These are phyloP conservation scores for Glyphotaelius pellucidus DNA, from an alignment of 2,888 invertebrate genomes.

Conservation along the genomic window DNA sequence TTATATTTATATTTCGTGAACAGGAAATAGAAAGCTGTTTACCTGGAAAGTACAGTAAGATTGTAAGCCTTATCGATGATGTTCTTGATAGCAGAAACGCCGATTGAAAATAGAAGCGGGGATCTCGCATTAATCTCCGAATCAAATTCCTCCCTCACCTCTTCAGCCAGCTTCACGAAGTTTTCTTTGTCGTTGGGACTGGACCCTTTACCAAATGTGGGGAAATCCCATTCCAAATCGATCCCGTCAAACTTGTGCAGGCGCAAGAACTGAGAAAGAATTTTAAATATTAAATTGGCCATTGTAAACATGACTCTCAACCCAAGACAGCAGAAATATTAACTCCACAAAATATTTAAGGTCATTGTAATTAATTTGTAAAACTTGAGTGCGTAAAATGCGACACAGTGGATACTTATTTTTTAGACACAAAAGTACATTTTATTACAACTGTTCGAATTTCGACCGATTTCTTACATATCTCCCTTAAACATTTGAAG, in stretches of 20 bases:
- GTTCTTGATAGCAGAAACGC: conserved; percentile 94
- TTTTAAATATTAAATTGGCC: not conserved
- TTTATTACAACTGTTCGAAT: too few relatives aligned
- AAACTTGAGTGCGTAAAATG: not conserved
- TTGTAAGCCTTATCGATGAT: conserved; percentile 96
- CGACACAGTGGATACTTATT: too few relatives aligned
- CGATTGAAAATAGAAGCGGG: conserved; percentile 90
- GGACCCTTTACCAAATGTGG: conserved; percentile 88
- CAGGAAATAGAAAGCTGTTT: conserved; percentile 43
- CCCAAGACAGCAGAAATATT: not conserved
- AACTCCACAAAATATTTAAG: too few relatives aligned
- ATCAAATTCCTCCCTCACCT: conserved; percentile 92
- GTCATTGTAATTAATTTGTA: not conserved
- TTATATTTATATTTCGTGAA: not conserved
- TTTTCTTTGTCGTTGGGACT: conserved; percentile 91
- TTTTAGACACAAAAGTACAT: too few relatives aligned
- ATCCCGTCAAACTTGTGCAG: conserved; percentile 95
- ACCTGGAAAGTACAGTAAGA: conserved; percentile 89
- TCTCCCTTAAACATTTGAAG: too few relatives aligned
- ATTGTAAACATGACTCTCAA: not conserved
- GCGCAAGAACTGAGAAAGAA: conserved; percentile 80
- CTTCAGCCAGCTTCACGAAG: conserved; percentile 92
- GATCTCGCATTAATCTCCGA: conserved; percentile 88
- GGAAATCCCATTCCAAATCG: conserved; percentile 95
- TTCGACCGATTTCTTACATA: too few relatives aligned